These are phyloP conservation scores for Suricata suricatta DNA, from an alignment of 2,113 vertebrate species.

Conservation along the genomic window DNA sequence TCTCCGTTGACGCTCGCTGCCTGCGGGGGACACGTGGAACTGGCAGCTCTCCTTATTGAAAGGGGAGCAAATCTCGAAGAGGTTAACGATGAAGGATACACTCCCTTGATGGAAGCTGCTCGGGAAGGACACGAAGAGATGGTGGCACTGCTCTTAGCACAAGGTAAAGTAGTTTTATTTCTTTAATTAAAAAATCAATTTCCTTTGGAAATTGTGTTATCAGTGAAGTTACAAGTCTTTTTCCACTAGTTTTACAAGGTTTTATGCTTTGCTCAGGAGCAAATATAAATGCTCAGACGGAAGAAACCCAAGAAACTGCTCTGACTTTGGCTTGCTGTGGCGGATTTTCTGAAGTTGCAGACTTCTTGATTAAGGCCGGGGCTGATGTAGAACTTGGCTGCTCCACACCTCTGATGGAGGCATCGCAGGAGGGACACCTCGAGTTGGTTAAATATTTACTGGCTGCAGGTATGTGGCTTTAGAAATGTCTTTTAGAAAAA, in stretches of 20 bases:
- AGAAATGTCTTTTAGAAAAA: constrained; percentile 32
- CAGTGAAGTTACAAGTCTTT: not conserved
- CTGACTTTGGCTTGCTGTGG: constrained; percentile 98
- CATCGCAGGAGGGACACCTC: constrained; percentile 98
- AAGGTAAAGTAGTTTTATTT: constrained; percentile 87
- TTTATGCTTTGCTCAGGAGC: constrained; percentile 88
- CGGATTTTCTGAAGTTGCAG: constrained; percentile 98
- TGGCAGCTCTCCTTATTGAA: constrained; percentile 97
- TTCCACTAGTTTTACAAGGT: constrained; percentile 26
- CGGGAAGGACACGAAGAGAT: constrained; percentile 99
- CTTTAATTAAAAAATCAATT: not conserved
- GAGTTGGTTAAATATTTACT: constrained; percentile 98
- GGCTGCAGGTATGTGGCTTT: constrained; percentile 90
- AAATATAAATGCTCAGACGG: constrained; percentile 99
- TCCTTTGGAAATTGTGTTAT: not conserved
- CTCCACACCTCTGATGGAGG: constrained; percentile 99
- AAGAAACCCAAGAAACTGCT: constrained; percentile 98
- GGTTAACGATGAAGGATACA: constrained; percentile 99
- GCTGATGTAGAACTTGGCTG: constrained; percentile 98
- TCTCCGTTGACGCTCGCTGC: constrained; percentile 97
- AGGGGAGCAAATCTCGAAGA: constrained; percentile 99
- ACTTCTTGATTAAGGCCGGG: constrained; percentile 98
- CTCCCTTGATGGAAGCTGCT: constrained; percentile 98
- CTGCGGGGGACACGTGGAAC: constrained; percentile 97
- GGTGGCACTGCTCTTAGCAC: constrained; percentile 98